Evolutionary conservation across 2,797 vertebrate species (phyloP), one percentile per base, ranked within the genome.

Genomic region (Mergus octosetaceus): DNA sequence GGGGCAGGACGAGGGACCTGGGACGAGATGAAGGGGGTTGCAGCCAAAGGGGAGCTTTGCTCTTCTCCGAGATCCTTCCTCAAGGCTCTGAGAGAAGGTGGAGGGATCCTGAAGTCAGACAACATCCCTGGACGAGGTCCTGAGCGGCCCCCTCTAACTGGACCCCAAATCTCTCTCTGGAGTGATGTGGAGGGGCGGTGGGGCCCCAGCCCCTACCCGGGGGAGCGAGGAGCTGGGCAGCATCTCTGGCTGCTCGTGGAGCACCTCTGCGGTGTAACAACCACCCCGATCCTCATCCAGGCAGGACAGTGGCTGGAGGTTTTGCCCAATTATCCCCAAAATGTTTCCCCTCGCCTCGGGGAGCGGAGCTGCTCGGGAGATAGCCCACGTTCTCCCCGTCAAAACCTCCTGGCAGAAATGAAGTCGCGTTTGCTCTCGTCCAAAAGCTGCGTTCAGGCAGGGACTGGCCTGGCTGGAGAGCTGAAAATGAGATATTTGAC

Each of bases 371-470:
- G 47, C 51, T 91, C 17, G 43, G 83, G 87, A 65, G 57, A 27
- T 0, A 6, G 12, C 20, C 41, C 3, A 0, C 0, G 1, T 13
- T 16, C 18, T 41, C 7, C 32, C 0, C 0, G 11, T 36, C n/a
- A 6, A 3, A 62, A 4, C 8, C 1, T 16, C 11, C 16, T 21
- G 66, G 53, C 2, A 1, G n/a, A 9, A 51, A 14, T 0, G 1
- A 51, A 53, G 43, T 32, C 0, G 24, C 13, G 5, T 36, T 78
- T 27, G 19, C 27, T 66, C 21, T 4, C 6, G 5, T 22, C 91
- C 76, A 21, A 72, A 49, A 51, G 13, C 54, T 22, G 19, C 4
- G 6, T 32, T 38, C 2, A 1, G 2, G 9, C 36, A 45, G 25
- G 51, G 53, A 12, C 2, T 30, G n/a, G 3, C 9, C 68, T 21